phyloP scores from a whole-genome alignment of 2,113 vertebrate species.

The Trichechus manatus region DNA sequence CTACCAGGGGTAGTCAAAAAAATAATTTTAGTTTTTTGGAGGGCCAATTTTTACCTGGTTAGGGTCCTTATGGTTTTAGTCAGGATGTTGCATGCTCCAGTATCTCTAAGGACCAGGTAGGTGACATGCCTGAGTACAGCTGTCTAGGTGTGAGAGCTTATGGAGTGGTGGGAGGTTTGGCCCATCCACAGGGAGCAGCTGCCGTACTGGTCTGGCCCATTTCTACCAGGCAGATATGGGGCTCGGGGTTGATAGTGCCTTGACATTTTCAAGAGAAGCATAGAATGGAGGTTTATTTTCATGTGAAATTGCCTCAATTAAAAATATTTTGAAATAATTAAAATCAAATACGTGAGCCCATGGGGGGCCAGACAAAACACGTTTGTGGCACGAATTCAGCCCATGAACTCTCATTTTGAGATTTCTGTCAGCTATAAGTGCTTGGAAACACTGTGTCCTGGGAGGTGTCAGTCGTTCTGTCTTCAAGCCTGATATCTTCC shows the following conservation, averaged over 20 bases:
- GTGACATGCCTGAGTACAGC: too few species aligned
- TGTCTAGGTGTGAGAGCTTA: neutral
- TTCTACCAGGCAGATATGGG: neutral
- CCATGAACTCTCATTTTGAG: neutral
- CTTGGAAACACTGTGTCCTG: neutral
- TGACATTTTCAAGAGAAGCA: neutral
- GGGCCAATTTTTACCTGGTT: neutral
- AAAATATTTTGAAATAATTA: slow-evolving; percentile 56
- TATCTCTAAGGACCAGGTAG: neutral
- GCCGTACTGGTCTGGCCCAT: neutral
- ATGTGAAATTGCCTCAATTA: neutral
- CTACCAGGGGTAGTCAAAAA: neutral
- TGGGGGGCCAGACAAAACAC: neutral
- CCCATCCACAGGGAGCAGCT: neutral
- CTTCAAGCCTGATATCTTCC: neutral
- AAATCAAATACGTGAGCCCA: neutral
- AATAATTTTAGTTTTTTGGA: neutral
- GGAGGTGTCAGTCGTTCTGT: neutral
- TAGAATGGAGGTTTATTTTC: neutral
- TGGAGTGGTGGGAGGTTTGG: neutral
- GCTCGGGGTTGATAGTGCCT: neutral
- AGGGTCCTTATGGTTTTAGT: neutral
- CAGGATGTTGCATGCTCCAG: neutral
- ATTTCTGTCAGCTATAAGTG: neutral
- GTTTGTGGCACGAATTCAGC: neutral